phyloP scores from a whole-genome alignment of 1,140 invertebrate genomes.

The Tetraneura akinire region DNA sequence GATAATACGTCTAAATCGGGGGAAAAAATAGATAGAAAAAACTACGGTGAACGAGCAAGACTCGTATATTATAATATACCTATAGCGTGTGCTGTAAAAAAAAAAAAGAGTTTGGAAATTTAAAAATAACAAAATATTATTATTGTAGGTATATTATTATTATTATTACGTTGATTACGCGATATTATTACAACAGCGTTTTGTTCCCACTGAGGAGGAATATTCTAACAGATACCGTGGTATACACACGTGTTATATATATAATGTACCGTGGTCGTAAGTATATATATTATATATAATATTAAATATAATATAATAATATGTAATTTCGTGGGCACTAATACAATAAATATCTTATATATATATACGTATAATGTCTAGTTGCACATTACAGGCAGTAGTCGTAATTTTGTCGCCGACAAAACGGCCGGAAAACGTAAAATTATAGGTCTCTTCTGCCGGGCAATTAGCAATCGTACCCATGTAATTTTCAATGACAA shows the following conservation, averaged over 20 bases:
- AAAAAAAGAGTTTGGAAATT: too few species aligned
- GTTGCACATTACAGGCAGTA: background rate
- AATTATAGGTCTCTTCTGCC: slow-evolving; percentile 40
- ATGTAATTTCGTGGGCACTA: slow-evolving; percentile 12
- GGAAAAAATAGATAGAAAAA: background rate
- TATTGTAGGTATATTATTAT: too few species aligned
- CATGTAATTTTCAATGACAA: slow-evolving; percentile 46
- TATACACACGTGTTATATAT: too few species aligned
- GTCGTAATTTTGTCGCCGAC: slow-evolving; percentile 49
- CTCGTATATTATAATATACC: background rate
- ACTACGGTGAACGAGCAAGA: slow-evolving; percentile 8
- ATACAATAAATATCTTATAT: too few species aligned
- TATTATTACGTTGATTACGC: slow-evolving; percentile 32
- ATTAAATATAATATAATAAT: slow-evolving; percentile 7
- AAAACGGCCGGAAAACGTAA: slow-evolving; percentile 49
- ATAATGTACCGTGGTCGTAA: too few species aligned
- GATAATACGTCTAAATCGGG: background rate
- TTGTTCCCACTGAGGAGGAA: slow-evolving; percentile 35
- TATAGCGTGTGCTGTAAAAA: background rate
- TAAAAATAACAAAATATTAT: too few species aligned
- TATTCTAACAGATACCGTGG: background rate
- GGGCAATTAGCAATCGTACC: slow-evolving; percentile 25
- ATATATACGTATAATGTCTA: background rate
- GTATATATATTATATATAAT: too few species aligned
- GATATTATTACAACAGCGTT: slow-evolving; percentile 31